phyloP scores from a whole-genome alignment of 2,888 invertebrate genomes.

The Pachliopta kotzebuea region DNA sequence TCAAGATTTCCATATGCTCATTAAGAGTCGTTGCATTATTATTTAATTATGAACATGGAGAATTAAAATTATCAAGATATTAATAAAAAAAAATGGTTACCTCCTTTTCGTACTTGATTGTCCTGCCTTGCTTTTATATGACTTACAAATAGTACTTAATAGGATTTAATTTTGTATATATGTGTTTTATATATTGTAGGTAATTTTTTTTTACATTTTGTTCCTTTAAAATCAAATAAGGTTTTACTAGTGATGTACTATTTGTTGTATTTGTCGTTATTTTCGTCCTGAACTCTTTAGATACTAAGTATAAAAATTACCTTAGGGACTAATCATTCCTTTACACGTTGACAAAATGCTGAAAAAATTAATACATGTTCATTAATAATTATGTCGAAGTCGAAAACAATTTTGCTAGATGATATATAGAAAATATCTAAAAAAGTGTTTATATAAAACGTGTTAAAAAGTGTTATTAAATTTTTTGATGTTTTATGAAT shows the following conservation, averaged over 20 bases:
- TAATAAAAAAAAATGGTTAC: neutral
- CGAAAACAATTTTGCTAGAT: neutral
- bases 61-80: neutral
- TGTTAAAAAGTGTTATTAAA: conserved; percentile 16
- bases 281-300: conserved; percentile 13
- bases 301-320: conserved; percentile 7
- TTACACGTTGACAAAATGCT: conserved; percentile 3
- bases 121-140: too few species aligned
- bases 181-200: conserved; percentile 11
- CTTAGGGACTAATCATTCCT: conserved; percentile 7
- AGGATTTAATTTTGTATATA: conserved; percentile 1
- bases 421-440: conserved; percentile 3
- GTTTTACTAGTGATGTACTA: conserved; percentile 17
- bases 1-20: too few species aligned
- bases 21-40: too few species aligned
- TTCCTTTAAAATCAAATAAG: conserved; percentile 22
- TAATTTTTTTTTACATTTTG: conserved; percentile 13
- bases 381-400: conserved; percentile 6
- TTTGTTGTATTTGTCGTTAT: conserved; percentile 18
- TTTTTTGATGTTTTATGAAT: conserved; percentile 22
- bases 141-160: neutral
- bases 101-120: too few species aligned
- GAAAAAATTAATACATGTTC: conserved; percentile 10
- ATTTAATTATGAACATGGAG: neutral
- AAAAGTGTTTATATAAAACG: too few species aligned